Evolutionary conservation across 2,888 invertebrate genomes (phyloP), one percentile per base, ranked within the genome.

Genomic region (Leucoptera coffeella): DNA sequence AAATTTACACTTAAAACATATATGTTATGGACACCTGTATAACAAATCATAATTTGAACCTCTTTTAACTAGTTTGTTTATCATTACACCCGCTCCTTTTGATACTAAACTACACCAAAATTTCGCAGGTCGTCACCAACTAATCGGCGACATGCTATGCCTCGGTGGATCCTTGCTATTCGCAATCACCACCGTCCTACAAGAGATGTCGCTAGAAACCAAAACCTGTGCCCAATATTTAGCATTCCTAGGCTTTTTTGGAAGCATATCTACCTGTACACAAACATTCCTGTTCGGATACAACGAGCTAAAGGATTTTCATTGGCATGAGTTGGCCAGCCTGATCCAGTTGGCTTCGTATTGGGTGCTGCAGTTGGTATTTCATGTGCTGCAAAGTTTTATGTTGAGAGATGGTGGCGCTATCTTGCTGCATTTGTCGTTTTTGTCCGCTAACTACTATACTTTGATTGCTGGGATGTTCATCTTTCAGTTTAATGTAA

Each of bases 381-480:
- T 86, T 45, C 86, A 87, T 55, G 78, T 83, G 25, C 58, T 85
- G 30, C 82, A 87, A 40, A 82, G 87, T 22, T 72, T 82, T 10
- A 82, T 88, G 57, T 60, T 89, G 33, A 74, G 78, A 41, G 77
- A 82, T 41, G 85, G 87, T 8, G 85, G 87, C 8, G 84, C 90
- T n/a, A 82, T 89, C 24, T 77, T 85, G 38, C 69, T 88, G 47
- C 91, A 90, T 54, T 59, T 91, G 36, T 84, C 87, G 7, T 77
- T 90, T 31, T 60, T 91, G 29, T 86, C 89, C 0, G 78, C 89
- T 2, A 88, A 90, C 57, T 89, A 88, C 53, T 91, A 89, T 52
- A 83, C 88, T 3, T 75, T 90, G 12, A 74, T 90, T 25, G 75
- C 82, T 38, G 89, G 89, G 36, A 80, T 89, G 56, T 75, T 82